A percentile compares a stretch with the other conserved stretches of the same genome.
These are phyloP conservation scores for Porites divaricata DNA, from an alignment of 92 coral and sea anemone species.

Conservation along the genomic window DNA sequence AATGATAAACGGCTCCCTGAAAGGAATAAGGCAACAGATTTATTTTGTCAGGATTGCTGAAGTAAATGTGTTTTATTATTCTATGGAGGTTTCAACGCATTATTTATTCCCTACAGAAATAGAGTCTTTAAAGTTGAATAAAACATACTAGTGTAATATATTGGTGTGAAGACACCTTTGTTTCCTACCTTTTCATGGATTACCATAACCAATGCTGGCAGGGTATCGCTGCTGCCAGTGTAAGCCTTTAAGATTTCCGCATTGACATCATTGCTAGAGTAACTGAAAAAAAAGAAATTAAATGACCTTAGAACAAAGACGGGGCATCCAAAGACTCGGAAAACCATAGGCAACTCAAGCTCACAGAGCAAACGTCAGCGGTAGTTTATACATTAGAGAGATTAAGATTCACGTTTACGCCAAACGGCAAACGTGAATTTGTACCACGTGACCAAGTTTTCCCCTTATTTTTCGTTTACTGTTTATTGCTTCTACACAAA, in stretches of 20 bases:
- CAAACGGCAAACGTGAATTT: too few species aligned
- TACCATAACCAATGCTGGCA: constrained; percentile 76
- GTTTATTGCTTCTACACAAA: too few species aligned
- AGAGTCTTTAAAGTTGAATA: too few species aligned
- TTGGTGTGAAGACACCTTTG: background rate
- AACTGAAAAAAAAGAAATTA: constrained; percentile 11
- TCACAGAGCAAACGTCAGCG: too few species aligned
- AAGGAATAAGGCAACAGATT: background rate
- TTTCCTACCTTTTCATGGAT: constrained; percentile 65
- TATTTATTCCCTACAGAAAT: too few species aligned
- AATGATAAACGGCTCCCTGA: constrained; percentile 79
- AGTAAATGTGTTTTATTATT: background rate
- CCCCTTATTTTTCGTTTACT: too few species aligned
- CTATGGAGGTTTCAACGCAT: too few species aligned
- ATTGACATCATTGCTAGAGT: constrained; percentile 75
- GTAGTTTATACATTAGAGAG: too few species aligned
- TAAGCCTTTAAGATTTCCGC: constrained; percentile 74
- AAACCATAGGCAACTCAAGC: too few species aligned
- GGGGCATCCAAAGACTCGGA: background rate
- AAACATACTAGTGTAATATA: background rate
- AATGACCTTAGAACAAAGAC: background rate
- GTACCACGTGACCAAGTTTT: too few species aligned
- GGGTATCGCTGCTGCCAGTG: constrained; percentile 58
- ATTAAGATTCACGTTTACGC: too few species aligned
- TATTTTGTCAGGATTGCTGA: background rate